Percentiles rank a stretch among this genome's conserved stretches.
phyloP scores from a whole-genome alignment of 2,797 vertebrate species.

The Leptoclinus maculatus region DNA sequence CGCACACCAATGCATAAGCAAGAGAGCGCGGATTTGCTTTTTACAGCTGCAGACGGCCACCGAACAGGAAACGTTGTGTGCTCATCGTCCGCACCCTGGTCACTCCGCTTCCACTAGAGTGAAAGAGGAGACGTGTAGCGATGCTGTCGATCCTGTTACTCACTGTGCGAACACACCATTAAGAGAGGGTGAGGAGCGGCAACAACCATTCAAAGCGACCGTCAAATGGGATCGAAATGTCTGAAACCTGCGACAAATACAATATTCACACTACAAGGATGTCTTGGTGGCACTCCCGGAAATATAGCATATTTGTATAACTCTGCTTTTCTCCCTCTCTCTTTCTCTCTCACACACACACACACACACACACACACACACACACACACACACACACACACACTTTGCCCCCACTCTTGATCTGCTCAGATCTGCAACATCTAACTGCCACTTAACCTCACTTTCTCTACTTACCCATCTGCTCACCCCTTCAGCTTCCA shows the following conservation, averaged over 20 bases:
- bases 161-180: neutral
- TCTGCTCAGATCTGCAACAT: constrained; percentile 85
- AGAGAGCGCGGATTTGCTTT: neutral
- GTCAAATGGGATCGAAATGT: constrained; percentile 6
- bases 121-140: neutral
- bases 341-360: constrained; percentile 18
- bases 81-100: constrained; percentile 10
- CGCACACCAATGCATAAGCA: neutral
- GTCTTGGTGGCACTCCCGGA: constrained; percentile 46
- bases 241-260: constrained; percentile 17
- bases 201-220: neutral
- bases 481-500: constrained; percentile 77
- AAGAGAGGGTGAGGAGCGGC: neutral
- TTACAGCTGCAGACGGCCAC: neutral
- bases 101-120: neutral
- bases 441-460: constrained; percentile 88
- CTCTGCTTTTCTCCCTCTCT: constrained; percentile 41
- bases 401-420: constrained; percentile 62
- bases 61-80: neutral
- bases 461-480: constrained; percentile 82
- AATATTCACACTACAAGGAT: constrained; percentile 37
- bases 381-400: constrained; percentile 15
- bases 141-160: constrained; percentile 1
- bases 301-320: constrained; percentile 36
- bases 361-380: too few species aligned